Percentiles rank a stretch among this genome's conserved stretches.
phyloP scores from a whole-genome alignment of 2,113 vertebrate species.

The Xenotilapia leptura region DNA sequence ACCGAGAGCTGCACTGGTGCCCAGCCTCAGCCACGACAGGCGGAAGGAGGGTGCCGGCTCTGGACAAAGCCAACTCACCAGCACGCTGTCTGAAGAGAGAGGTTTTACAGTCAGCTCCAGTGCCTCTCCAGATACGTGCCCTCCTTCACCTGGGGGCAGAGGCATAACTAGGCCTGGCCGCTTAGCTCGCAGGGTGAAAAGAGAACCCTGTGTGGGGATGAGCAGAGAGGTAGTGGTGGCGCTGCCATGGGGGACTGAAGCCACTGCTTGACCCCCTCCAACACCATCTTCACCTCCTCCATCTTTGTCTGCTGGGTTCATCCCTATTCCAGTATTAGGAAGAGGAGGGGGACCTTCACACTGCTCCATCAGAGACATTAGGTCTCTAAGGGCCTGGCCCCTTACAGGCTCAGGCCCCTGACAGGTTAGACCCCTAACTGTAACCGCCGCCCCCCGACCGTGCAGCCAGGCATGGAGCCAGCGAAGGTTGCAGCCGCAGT shows the following conservation, averaged over 20 bases:
- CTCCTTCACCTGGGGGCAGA: slow-evolving; percentile 67
- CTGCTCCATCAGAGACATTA: slow-evolving; percentile 83
- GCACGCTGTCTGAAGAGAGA: slow-evolving; percentile 83
- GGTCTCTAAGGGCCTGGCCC: slow-evolving; percentile 82
- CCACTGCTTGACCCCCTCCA: slow-evolving; percentile 53
- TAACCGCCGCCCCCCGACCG: slow-evolving; percentile 75
- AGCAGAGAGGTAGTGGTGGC: slow-evolving; percentile 73
- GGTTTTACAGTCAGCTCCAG: slow-evolving; percentile 83
- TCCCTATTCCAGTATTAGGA: slow-evolving; percentile 54
- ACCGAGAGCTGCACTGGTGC: slow-evolving; percentile 81
- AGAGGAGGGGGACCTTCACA: slow-evolving; percentile 75
- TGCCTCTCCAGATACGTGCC: slow-evolving; percentile 69
- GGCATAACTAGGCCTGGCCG: slow-evolving; percentile 78
- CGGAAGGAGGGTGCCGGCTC: slow-evolving; percentile 80
- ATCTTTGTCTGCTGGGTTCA: slow-evolving; percentile 45
- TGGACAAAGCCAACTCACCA: slow-evolving; percentile 82
- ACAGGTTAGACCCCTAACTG: slow-evolving; percentile 87
- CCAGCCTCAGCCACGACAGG: slow-evolving; percentile 86
- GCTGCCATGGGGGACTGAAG: slow-evolving; percentile 49
- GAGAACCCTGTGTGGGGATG: slow-evolving; percentile 78
- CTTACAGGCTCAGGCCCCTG: slow-evolving; percentile 83
- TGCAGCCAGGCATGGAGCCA: slow-evolving; percentile 91
- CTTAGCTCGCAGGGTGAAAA: slow-evolving; percentile 82
- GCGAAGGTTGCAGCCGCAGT: slow-evolving; percentile 87
- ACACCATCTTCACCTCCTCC: slow-evolving; percentile 43